Evolutionary conservation across 2,113 vertebrate genomes (phyloP), one percentile per base, ranked within the genome.

Genomic region (Ceyx cyanopectus): DNA sequence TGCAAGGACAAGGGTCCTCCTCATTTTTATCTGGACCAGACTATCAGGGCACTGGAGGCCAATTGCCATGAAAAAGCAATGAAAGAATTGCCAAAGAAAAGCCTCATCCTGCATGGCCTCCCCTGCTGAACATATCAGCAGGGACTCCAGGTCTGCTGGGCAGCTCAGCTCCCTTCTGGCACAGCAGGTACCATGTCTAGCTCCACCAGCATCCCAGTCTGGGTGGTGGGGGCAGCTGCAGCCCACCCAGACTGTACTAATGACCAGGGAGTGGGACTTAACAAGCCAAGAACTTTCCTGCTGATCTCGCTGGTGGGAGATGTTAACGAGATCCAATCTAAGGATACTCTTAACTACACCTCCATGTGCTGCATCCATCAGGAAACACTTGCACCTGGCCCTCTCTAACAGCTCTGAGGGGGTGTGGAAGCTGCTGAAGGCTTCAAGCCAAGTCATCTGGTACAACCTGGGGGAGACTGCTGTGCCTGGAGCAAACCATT

Each of bases 111-210:
- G 26, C 10, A 1, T 9, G 37, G 12, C 23, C n/a, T 81, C 23
- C 56, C 46, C 26, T 40, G 69, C 27, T 19, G 45, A 69, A 27
- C 0, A 0, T 8, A 7, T 6, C n/a, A 73, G 61, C 16, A 17
- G 48, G 66, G 58, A 45, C 68, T 20, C 50, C 29, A 5, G 73
- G 6, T 10, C 41, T 61, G 45, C 63, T 22, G 70, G 48, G 83
- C 66, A 66, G 79, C 75, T 69, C 23, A 12, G 56, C 53, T 54
- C 72, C 1, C 6, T 70, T 18, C 62, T 18, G 5, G 27, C 62
- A 46, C 66, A 22, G 82, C 48, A 27, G 73, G 51, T 46, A 34
- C 91, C 91, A 34, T 0, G 1, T 17, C 69, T 78, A 65, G 40
- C 61, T 61, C 58, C 77, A 18, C 1, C 84, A 74, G 72, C 41